Evolutionary conservation across 2,113 vertebrate species (phyloP), one percentile per base, ranked within the genome.

Genomic region (Neodon shergylaensis): DNA sequence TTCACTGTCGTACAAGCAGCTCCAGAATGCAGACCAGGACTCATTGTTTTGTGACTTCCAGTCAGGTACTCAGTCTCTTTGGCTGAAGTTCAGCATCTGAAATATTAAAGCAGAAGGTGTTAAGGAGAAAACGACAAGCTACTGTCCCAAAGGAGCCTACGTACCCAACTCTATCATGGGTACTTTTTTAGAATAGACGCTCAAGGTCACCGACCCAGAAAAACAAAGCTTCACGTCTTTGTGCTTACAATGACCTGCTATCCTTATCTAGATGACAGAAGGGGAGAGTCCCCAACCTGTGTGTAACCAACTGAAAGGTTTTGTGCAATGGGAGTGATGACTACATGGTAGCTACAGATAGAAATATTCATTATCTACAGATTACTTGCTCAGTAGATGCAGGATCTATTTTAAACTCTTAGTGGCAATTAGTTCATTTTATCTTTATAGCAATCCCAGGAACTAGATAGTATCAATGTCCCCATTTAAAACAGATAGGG

Each of bases 1-100:
- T 88, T 65, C 26, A 91, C n/a, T 73, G 52, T 2, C 42, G 31
- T 16, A 73, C 28, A 58, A 58, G 7, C 47, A 10, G 86, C 52
- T 73, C 81, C 54, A 86, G 54, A 95, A 86, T 91, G 39, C 91
- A 94, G 70, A 87, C 10, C 5, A 68, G 22, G 65, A 72, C 28
- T 88, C 13, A 9, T 8, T 42, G 36, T 85, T 68, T 68, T 68
- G 39, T 92, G 86, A 85, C 31, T 44, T 61, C 10, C 3, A 36
- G 24, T 31, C 24, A 83, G 26, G 17, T 65, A 10, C 17, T 33
- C 39, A 54, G 49, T 78, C 16, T 42, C 21, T 83, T 73, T 95
- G 54, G 31, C n/a, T 88, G 73, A 93, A 77, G 94, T 19, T 54
- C 79, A 33, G 4, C 10, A 7, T 78, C 66, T 96, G 42, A 89